These are phyloP conservation scores for Psittacus erithacus DNA, from an alignment of 2,113 vertebrate genomes.

Conservation along the genomic window DNA sequence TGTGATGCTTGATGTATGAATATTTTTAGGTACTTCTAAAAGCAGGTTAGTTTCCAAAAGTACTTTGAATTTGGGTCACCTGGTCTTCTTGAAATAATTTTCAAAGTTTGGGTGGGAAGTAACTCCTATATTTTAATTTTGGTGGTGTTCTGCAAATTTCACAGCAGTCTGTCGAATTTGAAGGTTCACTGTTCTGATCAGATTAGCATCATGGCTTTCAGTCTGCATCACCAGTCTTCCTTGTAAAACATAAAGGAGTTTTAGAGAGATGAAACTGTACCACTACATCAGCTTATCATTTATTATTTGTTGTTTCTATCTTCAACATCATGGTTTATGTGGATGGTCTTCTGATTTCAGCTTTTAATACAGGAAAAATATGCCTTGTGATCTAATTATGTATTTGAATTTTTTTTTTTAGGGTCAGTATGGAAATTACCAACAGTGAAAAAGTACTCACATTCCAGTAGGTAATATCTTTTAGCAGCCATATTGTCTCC, in stretches of 20 bases:
- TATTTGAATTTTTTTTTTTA: slow-evolving; percentile 73
- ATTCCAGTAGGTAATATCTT: slow-evolving; percentile 72
- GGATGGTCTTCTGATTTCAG: not conserved
- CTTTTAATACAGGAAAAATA: not conserved
- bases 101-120: not conserved
- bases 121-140: not conserved
- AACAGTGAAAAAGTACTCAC: slow-evolving; percentile 87
- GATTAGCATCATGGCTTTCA: not conserved
- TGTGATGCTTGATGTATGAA: not conserved
- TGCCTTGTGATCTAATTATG: slow-evolving; percentile 13
- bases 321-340: not conserved
- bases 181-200: not conserved
- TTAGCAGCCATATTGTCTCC: slow-evolving; percentile 76
- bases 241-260: not conserved
- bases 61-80: not conserved
- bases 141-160: not conserved
- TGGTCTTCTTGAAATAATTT: not conserved
- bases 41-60: not conserved
- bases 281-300: not conserved
- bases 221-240: not conserved
- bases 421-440: slow-evolving; percentile 98
- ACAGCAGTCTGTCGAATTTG: not conserved
- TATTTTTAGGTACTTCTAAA: not conserved
- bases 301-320: not conserved
- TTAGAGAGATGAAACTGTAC: not conserved